These are phyloP conservation scores for Drosophila multiciliata DNA, from an alignment of 2,888 invertebrate species.

Conservation along the genomic window DNA sequence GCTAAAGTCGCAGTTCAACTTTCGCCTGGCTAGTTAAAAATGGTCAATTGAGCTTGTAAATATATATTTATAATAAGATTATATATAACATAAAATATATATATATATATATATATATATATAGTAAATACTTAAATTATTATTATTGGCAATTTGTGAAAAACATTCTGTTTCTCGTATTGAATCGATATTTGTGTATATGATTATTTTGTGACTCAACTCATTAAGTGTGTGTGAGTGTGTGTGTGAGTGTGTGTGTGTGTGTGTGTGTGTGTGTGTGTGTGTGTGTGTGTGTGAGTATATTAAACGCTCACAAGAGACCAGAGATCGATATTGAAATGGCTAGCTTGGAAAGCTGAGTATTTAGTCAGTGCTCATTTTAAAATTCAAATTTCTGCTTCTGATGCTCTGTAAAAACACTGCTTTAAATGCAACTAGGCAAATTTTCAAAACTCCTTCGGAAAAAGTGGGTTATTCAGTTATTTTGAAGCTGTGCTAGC, in stretches of 20 bases:
- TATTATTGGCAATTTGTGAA: constrained; percentile 38
- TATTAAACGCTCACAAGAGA: neutral
- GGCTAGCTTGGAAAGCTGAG: constrained; percentile 10
- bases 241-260: constrained; percentile 3
- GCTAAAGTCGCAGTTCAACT: neutral
- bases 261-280: neutral
- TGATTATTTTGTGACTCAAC: neutral
- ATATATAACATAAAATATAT: neutral
- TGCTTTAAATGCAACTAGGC: neutral
- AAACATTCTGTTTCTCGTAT: constrained; percentile 6
- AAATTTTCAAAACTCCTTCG: neutral
- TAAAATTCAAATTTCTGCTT: neutral
- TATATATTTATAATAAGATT: neutral
- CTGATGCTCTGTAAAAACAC: neutral
- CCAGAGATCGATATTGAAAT: constrained; percentile 22
- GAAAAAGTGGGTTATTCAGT: neutral
- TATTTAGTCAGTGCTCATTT: neutral
- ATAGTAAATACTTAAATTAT: neutral
- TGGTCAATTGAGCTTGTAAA: neutral
- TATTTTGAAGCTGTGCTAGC: neutral
- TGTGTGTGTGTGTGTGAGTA: constrained; percentile 1
- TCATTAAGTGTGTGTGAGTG: constrained; percentile 2
- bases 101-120: neutral
- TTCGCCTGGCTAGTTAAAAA: neutral
- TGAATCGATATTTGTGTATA: constrained; percentile 5